Evolutionary conservation across 1,140 invertebrate species (phyloP), one percentile per base, ranked within the genome.

Genomic region (Gonioctena quinquepunctata): DNA sequence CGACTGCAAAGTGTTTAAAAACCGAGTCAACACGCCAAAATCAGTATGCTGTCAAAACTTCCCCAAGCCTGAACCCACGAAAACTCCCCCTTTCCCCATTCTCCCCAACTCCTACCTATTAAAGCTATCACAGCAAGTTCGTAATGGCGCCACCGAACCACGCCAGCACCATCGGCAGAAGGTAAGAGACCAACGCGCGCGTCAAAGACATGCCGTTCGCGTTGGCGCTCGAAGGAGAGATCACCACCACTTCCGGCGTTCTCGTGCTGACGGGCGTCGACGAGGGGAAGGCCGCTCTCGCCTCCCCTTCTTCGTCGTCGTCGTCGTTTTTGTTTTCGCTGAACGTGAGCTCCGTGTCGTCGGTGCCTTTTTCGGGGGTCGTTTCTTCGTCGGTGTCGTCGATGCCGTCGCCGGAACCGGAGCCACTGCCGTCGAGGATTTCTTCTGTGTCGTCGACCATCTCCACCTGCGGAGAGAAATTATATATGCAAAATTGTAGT

Each of bases 401-500:
- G 64, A 76, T 72, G n/a, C 73, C 73, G 48, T 84, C 84, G 49
- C 85, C 86, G 21, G 86, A 87, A n/a, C 86, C 80, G 0, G 77
- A 79, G 52, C 80, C 80, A 48, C 76, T 78, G n/a, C 70, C 73
- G 42, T 72, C 76, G 6, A 75, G 65, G 2, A 54, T 57, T 28
- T 79, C 78, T 33, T 79, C 75, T 1, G 75, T 74, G 26, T 82
- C 81, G 48, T 80, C 80, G 57, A 88, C 86, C 76, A 95, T 96
- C 78, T 96, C 92, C 19, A 98, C 94, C 81, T 97, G 94, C 69
- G n/a, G n/a, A n/a, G n/a, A n/a, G n/a, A n/a, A n/a, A n/a, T n/a
- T n/a, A n/a, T n/a, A n/a, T n/a, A n/a, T n/a, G n/a, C n/a, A n/a
- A n/a, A n/a, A n/a, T n/a, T n/a, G n/a, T n/a, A n/a, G n/a, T n/a